These are phyloP conservation scores for Lagopus leucura DNA, from an alignment of 2,113 vertebrate genomes.

Conservation along the genomic window DNA sequence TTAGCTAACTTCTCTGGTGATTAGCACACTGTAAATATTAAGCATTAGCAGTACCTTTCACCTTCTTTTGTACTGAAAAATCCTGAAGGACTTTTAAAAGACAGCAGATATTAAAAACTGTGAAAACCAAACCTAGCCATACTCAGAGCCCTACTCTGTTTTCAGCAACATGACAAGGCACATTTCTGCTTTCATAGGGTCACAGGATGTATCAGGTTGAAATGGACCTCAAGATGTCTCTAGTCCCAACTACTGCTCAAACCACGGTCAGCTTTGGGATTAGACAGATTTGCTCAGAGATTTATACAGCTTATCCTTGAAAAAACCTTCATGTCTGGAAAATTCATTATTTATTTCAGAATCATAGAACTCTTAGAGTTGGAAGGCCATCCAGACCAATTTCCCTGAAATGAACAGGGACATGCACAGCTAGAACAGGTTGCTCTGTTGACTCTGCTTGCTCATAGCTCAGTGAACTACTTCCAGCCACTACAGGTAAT, in stretches of 20 bases:
- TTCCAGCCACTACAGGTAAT: neutral
- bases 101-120: neutral
- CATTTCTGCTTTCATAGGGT: neutral
- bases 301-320: neutral
- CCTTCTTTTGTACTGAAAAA: neutral
- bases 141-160: neutral
- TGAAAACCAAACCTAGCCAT: neutral
- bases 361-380: too few species aligned
- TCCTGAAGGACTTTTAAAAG: neutral
- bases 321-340: neutral
- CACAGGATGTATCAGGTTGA: neutral
- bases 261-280: neutral
- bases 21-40: neutral
- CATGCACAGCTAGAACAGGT: too few species aligned
- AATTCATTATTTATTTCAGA: fast-evolving
- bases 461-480: fast-evolving
- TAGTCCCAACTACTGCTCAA: neutral
- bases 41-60: neutral
- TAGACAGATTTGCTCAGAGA: neutral
- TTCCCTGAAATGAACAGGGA: too few species aligned
- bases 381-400: too few species aligned
- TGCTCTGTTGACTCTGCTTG: neutral
- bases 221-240: neutral
- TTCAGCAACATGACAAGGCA: neutral
- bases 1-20: neutral